Evolutionary conservation across 1,140 invertebrate species (phyloP).

Genomic region (Scaptomyza pallida): DNA sequence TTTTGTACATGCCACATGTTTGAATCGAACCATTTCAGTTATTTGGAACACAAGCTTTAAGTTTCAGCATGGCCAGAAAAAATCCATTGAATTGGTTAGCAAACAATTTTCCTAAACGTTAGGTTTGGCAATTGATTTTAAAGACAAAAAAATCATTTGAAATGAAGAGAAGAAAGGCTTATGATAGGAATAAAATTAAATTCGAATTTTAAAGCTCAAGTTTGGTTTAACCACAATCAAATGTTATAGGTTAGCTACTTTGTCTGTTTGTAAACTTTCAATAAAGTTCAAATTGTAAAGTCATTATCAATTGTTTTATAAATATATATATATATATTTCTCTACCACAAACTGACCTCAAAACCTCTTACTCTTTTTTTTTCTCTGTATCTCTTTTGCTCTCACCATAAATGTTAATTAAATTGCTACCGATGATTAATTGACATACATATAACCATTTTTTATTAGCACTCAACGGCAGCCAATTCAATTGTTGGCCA

Average conservation of each 20-base stretch:
- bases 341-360: constrained; percentile 8
- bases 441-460: constrained; percentile 47
- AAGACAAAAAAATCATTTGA: too few species aligned
- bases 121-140: background rate
- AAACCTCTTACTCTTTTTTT: background rate
- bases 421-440: constrained; percentile 44
- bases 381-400: background rate
- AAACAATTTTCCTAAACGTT: background rate
- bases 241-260: too few species aligned
- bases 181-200: too few species aligned
- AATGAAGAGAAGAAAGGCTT: too few species aligned
- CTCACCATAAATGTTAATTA: constrained; percentile 15
- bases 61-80: background rate
- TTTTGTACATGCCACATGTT: constrained; percentile 1
- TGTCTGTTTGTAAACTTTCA: too few species aligned
- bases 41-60: constrained; percentile 31
- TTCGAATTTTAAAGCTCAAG: too few species aligned
- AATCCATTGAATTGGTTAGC: background rate
- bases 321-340: background rate
- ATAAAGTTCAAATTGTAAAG: too few species aligned
- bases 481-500: constrained; percentile 14
- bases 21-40: constrained; percentile 18
- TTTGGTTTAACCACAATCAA: too few species aligned
- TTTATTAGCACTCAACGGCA: constrained; percentile 30
- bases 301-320: background rate